Percentiles rank a stretch among this genome's conserved stretches.
phyloP scores from a whole-genome alignment of 2,113 vertebrate genomes.

The Antechinus stuartii region DNA sequence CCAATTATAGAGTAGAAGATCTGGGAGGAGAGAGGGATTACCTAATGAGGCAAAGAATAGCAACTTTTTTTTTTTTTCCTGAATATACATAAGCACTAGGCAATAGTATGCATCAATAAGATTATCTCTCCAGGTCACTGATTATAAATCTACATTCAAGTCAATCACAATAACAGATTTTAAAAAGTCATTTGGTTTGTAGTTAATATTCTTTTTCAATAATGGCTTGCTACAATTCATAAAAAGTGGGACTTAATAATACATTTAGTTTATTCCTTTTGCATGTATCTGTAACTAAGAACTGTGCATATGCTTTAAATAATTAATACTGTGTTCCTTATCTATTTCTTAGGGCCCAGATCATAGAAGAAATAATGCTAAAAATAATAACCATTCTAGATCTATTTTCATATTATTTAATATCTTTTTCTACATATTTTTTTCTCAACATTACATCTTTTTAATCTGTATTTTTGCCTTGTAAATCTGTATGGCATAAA shows the following conservation, averaged over 20 bases:
- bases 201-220: not conserved
- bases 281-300: not conserved
- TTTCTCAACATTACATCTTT: not conserved
- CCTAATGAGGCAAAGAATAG: not conserved
- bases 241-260: not conserved
- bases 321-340: not conserved
- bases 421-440: not conserved
- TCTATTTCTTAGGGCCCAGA: not conserved
- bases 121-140: not conserved
- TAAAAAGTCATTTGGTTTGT: not conserved
- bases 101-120: not conserved
- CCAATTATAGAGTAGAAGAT: not conserved
- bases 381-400: not conserved
- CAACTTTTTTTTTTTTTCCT: not conserved
- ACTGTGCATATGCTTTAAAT: not conserved
- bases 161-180: not conserved
- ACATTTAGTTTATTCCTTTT: not conserved
- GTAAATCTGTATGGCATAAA: not conserved
- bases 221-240: not conserved
- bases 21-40: not conserved
- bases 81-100: not conserved
- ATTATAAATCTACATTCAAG: not conserved
- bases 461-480: not conserved
- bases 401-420: not conserved
- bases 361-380: not conserved